Conservation (phyloP, 2,797 vertebrate genomes). For the Paguma larvata region DNA sequence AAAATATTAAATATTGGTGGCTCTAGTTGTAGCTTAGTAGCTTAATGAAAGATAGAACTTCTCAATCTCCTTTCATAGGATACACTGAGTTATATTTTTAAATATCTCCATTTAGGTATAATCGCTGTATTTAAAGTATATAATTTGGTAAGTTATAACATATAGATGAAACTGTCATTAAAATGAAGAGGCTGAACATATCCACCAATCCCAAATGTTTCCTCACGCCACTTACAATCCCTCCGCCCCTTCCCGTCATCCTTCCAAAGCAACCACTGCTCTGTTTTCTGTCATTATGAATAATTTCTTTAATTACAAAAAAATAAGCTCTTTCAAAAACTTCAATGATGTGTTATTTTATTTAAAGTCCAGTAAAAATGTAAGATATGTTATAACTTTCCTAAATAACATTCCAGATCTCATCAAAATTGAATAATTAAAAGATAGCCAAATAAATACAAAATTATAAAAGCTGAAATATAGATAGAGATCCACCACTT, state of each 20-base stretch:
- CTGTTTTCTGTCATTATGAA: background rate
- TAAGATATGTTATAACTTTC: background rate
- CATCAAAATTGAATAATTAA: constrained; percentile 4
- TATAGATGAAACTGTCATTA: background rate
- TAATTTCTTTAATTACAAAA: background rate
- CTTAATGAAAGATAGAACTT: background rate
- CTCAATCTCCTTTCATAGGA: background rate
- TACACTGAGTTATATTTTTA: background rate
- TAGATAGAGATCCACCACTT: background rate
- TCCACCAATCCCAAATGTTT: background rate
- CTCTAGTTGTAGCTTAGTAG: background rate
- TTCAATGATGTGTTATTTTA: background rate
- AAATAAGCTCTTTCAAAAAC: background rate
- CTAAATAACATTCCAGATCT: background rate
- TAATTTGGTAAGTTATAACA: background rate
- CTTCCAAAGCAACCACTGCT: background rate
- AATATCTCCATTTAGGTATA: background rate
- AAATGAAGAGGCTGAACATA: background rate
- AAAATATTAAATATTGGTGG: background rate
- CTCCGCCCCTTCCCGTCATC: fast-evolving
- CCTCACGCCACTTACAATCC: background rate
- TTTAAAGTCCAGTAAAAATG: constrained; percentile 6
- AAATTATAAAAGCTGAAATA: background rate
- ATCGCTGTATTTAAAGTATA: background rate
- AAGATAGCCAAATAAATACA: background rate